Evolutionary conservation across 2,113 vertebrate species (phyloP).

Genomic region (Amblyornis subalaris): DNA sequence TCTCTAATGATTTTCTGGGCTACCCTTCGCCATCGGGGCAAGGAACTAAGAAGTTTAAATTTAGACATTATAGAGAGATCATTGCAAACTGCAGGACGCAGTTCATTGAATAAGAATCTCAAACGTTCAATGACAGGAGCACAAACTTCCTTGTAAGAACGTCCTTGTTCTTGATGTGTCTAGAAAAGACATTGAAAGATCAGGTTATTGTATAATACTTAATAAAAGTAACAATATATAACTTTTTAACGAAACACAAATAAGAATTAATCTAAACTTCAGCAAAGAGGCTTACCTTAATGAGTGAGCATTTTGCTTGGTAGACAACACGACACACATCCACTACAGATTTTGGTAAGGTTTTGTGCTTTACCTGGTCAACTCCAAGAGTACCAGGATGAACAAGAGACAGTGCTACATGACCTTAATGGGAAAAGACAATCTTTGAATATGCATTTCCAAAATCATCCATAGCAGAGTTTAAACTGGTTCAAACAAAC

Average conservation of each 20-base stretch:
- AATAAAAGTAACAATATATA: neutral
- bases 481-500: neutral
- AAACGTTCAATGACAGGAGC: slow-evolving; percentile 95
- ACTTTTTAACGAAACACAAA: neutral
- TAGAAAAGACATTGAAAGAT: slow-evolving; percentile 44
- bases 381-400: slow-evolving; percentile 87
- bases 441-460: neutral
- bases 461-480: neutral
- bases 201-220: neutral
- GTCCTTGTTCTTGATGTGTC: slow-evolving; percentile 98
- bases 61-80: slow-evolving; percentile 94
- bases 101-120: slow-evolving; percentile 93
- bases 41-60: slow-evolving; percentile 90
- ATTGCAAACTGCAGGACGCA: slow-evolving; percentile 93
- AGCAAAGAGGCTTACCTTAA: slow-evolving; percentile 80
- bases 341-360: slow-evolving; percentile 92
- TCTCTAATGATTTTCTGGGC: slow-evolving; percentile 93
- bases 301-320: slow-evolving; percentile 97
- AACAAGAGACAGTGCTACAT: slow-evolving; percentile 89
- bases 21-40: slow-evolving; percentile 92
- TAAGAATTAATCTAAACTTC: neutral
- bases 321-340: slow-evolving; percentile 97
- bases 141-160: slow-evolving; percentile 97
- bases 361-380: slow-evolving; percentile 91
- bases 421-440: slow-evolving; percentile 76